These are phyloP conservation scores for Calypte anna DNA, from an alignment of 2,113 vertebrate species.

Conservation along the genomic window DNA sequence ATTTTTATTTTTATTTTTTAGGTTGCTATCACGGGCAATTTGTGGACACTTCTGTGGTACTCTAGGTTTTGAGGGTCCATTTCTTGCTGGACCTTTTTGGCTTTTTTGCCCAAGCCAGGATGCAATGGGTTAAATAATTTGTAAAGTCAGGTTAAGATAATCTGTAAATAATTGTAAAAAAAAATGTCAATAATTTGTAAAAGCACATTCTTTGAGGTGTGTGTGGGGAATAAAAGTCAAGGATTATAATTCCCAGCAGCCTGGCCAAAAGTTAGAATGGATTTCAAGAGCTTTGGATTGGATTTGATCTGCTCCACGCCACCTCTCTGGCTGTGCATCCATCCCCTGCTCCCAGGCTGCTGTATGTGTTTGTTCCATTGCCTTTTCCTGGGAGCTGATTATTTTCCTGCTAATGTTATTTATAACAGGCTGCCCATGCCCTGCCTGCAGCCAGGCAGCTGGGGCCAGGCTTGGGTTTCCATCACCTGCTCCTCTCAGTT, in stretches of 20 bases:
- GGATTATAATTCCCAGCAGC: background rate
- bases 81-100: background rate
- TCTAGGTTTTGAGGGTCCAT: accelerated
- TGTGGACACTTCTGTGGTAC: background rate
- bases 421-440: background rate
- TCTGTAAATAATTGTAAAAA: too few relatives aligned
- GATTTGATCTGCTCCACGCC: background rate
- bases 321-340: accelerated
- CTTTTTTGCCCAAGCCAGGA: background rate
- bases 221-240: too few relatives aligned
- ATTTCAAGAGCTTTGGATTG: background rate
- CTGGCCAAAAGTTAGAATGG: background rate
- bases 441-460: background rate
- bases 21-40: background rate
- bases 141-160: background rate
- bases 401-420: background rate
- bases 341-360: background rate
- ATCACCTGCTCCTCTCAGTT: background rate
- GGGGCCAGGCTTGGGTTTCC: slow-evolving; percentile 38
- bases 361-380: background rate
- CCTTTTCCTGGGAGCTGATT: background rate
- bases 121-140: background rate
- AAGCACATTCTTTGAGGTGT: background rate
- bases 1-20: background rate
- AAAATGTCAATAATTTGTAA: background rate